Percentiles rank a stretch among this genome's conserved stretches.
Conservation (phyloP, 2,888 invertebrate species). For the Octodonta nipae region DNA sequence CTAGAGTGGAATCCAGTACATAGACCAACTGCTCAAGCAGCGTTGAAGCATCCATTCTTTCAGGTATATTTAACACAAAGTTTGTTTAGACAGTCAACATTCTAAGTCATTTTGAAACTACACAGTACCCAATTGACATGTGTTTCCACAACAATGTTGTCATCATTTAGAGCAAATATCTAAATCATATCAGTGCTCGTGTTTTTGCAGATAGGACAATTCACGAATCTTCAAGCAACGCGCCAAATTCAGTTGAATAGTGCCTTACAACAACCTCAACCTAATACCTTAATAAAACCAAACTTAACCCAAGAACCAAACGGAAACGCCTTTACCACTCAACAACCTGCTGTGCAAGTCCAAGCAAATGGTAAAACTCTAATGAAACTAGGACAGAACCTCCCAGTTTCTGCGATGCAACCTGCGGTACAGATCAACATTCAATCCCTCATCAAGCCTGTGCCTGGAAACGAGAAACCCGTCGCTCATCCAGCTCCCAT, state of each 20-base stretch:
- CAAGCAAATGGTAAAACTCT: conserved; percentile 17
- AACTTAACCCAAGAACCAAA: conserved; percentile 6
- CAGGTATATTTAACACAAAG: too few relatives aligned
- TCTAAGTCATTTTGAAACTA: too few relatives aligned
- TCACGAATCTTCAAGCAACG: conserved; percentile 20
- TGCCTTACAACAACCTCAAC: conserved; percentile 6
- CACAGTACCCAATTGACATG: too few relatives aligned
- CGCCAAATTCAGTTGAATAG: conserved; percentile 20
- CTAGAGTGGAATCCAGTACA: conserved; percentile 85
- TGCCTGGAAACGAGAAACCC: conserved; percentile 23
- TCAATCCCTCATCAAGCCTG: conserved; percentile 31
- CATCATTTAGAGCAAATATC: too few relatives aligned
- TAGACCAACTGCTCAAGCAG: conserved; percentile 81
- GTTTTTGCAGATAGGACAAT: conserved; percentile 29
- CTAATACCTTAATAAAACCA: background rate
- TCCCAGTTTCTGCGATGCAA: conserved; percentile 24
- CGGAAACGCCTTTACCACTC: conserved; percentile 4
- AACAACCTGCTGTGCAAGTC: conserved; percentile 13
- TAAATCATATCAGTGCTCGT: too few relatives aligned
- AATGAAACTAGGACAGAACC: conserved; percentile 11
- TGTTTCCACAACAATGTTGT: too few relatives aligned
- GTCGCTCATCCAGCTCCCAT: conserved; percentile 29
- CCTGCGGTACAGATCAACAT: conserved; percentile 34
- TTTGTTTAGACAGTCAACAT: too few relatives aligned
- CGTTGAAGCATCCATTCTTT: conserved; percentile 52